phyloP scores from a whole-genome alignment of 2,113 vertebrate species.

The Trochalopteron elliotii region DNA sequence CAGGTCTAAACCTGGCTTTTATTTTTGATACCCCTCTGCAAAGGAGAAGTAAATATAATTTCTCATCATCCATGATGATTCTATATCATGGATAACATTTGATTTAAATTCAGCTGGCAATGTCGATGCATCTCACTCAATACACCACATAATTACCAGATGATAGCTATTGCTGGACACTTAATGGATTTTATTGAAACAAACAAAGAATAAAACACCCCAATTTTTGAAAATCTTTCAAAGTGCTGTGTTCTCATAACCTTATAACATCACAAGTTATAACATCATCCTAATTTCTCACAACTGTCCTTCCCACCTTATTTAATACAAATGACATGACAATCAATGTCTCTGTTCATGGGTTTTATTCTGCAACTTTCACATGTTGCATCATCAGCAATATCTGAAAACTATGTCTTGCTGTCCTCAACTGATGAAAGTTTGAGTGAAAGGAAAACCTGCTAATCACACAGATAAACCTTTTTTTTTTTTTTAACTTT shows the following conservation, averaged over 20 bases:
- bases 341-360: constrained; percentile 29
- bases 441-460: background rate
- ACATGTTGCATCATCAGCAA: constrained; percentile 12
- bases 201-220: background rate
- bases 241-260: background rate
- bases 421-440: background rate
- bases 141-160: background rate
- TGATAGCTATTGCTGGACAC: background rate
- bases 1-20: background rate
- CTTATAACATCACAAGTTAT: background rate
- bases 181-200: background rate
- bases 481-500: background rate
- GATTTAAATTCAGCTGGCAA: background rate
- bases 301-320: background rate
- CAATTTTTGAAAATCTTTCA: background rate
- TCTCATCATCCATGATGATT: background rate
- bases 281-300: constrained; percentile 23
- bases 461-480: background rate
- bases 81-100: background rate
- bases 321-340: constrained; percentile 43
- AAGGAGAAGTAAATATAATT: background rate
- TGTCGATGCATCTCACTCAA: fast-evolving
- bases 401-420: background rate
- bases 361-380: constrained; percentile 45
- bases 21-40: background rate